A percentile compares a stretch with the other conserved stretches of the same genome.
Evolutionary conservation across 2,888 invertebrate species (phyloP).

Genomic region (Dione juno): DNA sequence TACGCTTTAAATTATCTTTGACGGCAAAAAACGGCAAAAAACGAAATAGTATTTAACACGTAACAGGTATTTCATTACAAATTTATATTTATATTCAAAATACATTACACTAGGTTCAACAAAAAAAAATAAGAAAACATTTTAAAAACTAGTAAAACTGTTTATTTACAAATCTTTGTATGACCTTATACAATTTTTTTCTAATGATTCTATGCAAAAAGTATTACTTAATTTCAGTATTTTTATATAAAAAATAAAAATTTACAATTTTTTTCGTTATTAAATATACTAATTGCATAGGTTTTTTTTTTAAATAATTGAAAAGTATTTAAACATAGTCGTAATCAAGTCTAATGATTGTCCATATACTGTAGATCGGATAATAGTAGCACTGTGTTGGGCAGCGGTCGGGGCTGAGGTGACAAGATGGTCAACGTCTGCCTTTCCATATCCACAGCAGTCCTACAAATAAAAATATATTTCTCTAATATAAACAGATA

Average conservation of each 20-base stretch:
- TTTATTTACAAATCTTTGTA: neutral
- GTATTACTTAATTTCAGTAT: neutral
- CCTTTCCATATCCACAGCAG: constrained; percentile 94
- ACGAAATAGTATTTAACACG: too few relatives aligned
- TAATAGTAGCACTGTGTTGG: constrained; percentile 92
- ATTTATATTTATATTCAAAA: too few relatives aligned
- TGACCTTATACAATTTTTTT: constrained; percentile 1
- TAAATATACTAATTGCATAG: too few relatives aligned
- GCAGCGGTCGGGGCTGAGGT: constrained; percentile 96
- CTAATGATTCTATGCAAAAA: neutral
- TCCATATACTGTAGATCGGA: constrained; percentile 98
- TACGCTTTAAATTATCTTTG: too few relatives aligned
- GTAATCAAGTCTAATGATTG: constrained; percentile 85
- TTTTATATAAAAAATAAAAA: neutral
- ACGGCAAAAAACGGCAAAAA: too few relatives aligned
- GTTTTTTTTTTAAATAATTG: neutral
- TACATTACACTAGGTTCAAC: too few relatives aligned
- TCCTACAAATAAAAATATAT: constrained; percentile 81
- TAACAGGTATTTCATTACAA: too few relatives aligned
- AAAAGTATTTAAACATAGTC: neutral
- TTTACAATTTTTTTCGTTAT: neutral
- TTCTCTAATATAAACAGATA: too few relatives aligned
- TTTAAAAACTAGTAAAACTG: neutral
- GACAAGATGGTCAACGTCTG: constrained; percentile 95
- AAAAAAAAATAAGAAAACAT: neutral